Conservation (phyloP, 2,888 invertebrate genomes). For the Cataglyphis cursor region DNA sequence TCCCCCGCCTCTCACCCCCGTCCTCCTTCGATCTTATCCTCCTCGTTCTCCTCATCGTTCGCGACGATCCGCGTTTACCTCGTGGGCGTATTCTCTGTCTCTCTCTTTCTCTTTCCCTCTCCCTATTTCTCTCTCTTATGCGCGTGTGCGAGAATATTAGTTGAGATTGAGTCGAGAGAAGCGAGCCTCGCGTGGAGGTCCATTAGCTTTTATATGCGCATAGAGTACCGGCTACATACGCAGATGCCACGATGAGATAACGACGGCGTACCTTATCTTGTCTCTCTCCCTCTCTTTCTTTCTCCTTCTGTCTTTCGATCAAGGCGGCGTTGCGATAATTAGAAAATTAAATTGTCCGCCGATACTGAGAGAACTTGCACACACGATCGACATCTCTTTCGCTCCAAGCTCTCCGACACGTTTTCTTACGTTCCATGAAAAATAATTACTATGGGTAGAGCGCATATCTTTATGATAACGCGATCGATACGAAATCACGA, state of each 20-base stretch:
- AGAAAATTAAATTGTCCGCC: conserved; percentile 85
- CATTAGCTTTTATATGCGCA: conserved; percentile 83
- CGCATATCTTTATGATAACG: background rate
- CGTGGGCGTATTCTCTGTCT: conserved; percentile 39
- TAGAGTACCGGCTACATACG: conserved; percentile 67
- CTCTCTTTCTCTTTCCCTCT: conserved; percentile 5
- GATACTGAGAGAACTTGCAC: conserved; percentile 37
- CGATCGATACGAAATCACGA: conserved; percentile 27
- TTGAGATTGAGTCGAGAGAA: conserved; percentile 81
- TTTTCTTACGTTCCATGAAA: background rate
- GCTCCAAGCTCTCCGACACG: background rate
- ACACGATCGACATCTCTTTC: conserved; percentile 13
- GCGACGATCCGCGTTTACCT: conserved; percentile 40
- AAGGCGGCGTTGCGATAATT: conserved; percentile 84
- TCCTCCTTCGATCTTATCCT: conserved; percentile 21
- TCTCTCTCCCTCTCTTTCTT: background rate
- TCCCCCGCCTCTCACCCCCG: conserved; percentile 53
- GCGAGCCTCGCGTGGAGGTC: conserved; percentile 73
- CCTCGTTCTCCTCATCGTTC: conserved; percentile 38
- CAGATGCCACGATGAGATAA: conserved; percentile 82
- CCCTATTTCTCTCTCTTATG: background rate
- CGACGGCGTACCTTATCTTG: conserved; percentile 65
- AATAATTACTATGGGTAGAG: background rate
- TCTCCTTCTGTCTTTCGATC: conserved; percentile 57
- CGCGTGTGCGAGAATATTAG: conserved; percentile 80